A percentile compares a stretch with the other conserved stretches of the same genome.
Evolutionary conservation across 2,113 vertebrate genomes (phyloP).

Genomic region (Nannospalax galili): DNA sequence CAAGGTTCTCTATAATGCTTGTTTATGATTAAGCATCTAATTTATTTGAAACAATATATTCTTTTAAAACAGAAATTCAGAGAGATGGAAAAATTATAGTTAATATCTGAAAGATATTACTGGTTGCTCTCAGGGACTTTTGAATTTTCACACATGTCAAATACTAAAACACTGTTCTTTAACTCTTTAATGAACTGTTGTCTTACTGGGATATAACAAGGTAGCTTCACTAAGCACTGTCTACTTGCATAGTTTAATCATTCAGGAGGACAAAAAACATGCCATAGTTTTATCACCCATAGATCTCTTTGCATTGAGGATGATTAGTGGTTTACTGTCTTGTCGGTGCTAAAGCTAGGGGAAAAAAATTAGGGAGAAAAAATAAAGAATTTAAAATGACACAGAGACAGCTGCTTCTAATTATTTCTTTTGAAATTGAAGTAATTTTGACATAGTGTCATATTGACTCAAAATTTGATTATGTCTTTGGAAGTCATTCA

Average conservation of each 20-base stretch:
- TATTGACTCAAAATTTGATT: background rate
- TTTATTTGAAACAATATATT: background rate
- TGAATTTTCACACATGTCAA: constrained; percentile 16
- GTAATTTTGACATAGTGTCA: background rate
- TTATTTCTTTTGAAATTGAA: background rate
- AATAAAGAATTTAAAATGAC: constrained; percentile 31
- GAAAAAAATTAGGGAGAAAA: background rate
- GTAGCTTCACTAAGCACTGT: background rate
- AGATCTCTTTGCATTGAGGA: background rate
- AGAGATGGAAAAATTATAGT: background rate
- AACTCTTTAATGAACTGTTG: background rate
- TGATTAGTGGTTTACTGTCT: background rate
- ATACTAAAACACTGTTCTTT: constrained; percentile 8
- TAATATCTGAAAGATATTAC: background rate
- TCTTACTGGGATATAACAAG: background rate
- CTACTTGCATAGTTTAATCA: background rate
- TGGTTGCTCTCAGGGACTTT: background rate
- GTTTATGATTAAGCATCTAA: background rate
- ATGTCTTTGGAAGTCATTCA: background rate
- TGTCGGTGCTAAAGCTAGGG: background rate
- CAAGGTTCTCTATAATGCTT: background rate
- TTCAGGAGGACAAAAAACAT: background rate
- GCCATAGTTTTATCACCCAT: background rate
- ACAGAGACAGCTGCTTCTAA: background rate
- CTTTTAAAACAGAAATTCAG: background rate